Base-by-base conservation (phyloP, 2,797 vertebrate species). In the Mormyrus proboscirostris region DNA sequence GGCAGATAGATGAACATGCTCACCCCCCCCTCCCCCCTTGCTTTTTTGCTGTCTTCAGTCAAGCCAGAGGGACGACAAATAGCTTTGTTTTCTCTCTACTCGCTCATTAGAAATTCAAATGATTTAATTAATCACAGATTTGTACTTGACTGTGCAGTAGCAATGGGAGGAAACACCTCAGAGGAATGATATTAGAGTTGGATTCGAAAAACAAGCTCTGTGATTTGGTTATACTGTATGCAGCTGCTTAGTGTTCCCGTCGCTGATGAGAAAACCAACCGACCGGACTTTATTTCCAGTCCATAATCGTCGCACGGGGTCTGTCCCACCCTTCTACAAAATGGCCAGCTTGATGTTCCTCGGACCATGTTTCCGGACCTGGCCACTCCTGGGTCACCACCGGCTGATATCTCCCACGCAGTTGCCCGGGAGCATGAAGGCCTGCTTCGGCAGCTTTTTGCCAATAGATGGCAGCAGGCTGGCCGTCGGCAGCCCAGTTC, bases 91-190 rank as follows among this genome's bases (percentile, higher is more conserved):
- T 65, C 87, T 19, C 29, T n/a, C 9, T 25, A 41, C 33, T 55
- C 16, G 12, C 73, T 19, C 69, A 51, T 38, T 82, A 53, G 50
- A 79, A 82, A 82, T 55, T 88, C 22, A 79, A 79, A 53, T 82
- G 69, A 69, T 53, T 53, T 14, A 86, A 62, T 85, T 50, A 59
- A 89, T 85, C 19, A 57, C 55, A 51, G 57, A 89, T 84, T 50
- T 50, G 55, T 53, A 62, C 55, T 89, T 65, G 29, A 41, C n/a
- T 59, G n/a, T 50, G 79, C 59, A 38, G 55, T 33, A 47, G 55
- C 86, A 44, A 19, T 88, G 38, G 55, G 59, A 65, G 38, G 22
- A 62, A 49, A 33, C 47, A 55, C 29, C 22, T 49, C 38, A 8
- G 29, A 19, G 55, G n/a, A 12, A 41, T 22, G 29, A 89, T 62